A percentile compares a stretch with the other conserved stretches of the same genome.
Evolutionary conservation across 1,140 invertebrate genomes (phyloP).

Genomic region (Lethocerus indicus): DNA sequence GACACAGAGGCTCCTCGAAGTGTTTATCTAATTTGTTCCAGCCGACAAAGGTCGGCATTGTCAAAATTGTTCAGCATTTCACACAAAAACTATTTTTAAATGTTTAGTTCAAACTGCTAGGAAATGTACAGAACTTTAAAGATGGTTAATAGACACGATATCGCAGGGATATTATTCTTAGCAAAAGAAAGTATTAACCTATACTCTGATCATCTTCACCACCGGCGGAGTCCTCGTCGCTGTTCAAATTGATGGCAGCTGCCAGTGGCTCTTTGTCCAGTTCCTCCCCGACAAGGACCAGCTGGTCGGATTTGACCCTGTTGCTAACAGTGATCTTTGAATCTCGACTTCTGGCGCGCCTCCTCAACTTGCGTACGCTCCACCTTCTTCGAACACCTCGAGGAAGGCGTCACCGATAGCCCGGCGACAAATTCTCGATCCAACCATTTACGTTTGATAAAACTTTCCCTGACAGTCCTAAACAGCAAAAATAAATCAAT

Average conservation of each 20-base stretch:
- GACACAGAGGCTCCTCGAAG: too few species aligned
- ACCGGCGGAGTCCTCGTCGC: slow-evolving; percentile 62
- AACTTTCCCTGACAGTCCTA: slow-evolving; percentile 48
- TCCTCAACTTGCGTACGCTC: slow-evolving; percentile 42
- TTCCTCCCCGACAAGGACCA: slow-evolving; percentile 8
- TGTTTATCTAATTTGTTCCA: too few species aligned
- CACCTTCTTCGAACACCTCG: slow-evolving; percentile 30
- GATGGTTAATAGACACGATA: too few species aligned
- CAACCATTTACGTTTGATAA: slow-evolving; percentile 65
- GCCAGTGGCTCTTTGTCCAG: neutral
- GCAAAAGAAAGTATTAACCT: neutral
- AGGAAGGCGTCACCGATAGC: slow-evolving; percentile 19
- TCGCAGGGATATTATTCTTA: too few species aligned
- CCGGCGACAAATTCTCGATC: slow-evolving; percentile 39
- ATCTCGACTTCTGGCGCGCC: slow-evolving; percentile 24
- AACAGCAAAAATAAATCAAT: slow-evolving; percentile 5
- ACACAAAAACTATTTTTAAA: too few species aligned
- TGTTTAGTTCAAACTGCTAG: too few species aligned
- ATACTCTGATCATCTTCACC: slow-evolving; percentile 37
- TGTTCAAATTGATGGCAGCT: slow-evolving; percentile 27
- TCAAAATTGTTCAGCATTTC: too few species aligned
- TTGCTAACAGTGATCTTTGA: too few species aligned
- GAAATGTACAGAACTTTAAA: too few species aligned
- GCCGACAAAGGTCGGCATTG: too few species aligned
- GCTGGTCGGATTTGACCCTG: neutral